Evolutionary conservation across 2,797 vertebrate species (phyloP).

Genomic region (Podarcis siculus): DNA sequence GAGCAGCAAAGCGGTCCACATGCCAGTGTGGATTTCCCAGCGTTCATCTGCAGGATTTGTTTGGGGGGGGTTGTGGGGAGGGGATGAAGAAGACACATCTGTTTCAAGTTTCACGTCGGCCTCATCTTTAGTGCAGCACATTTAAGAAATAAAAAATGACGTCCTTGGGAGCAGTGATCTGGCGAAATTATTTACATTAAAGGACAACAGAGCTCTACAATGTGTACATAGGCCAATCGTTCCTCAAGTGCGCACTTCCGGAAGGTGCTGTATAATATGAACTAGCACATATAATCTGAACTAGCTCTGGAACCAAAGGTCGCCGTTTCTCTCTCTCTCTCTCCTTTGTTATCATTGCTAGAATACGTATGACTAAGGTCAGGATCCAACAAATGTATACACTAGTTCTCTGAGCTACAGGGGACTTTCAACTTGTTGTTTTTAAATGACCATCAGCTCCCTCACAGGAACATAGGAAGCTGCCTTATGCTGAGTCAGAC

Average conservation of each 20-base stretch:
- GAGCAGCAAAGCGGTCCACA: conserved; percentile 1
- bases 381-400: neutral
- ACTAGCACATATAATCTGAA: conserved; percentile 32
- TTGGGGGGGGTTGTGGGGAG: neutral
- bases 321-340: neutral
- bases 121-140: conserved; percentile 17
- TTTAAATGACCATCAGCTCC: neutral
- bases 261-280: conserved; percentile 10
- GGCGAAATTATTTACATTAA: neutral
- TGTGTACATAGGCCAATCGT: conserved; percentile 6
- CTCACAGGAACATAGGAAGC: too few species aligned
- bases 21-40: conserved; percentile 50
- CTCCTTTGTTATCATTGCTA: neutral
- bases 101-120: conserved; percentile 3
- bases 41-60: neutral
- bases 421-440: neutral
- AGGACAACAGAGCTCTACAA: conserved; percentile 35
- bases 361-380: neutral
- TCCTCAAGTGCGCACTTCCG: conserved; percentile 43
- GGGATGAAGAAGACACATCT: neutral
- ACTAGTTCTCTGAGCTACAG: neutral
- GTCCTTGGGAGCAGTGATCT: conserved; percentile 7
- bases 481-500: too few species aligned
- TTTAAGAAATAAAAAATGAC: conserved; percentile 12
- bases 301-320: conserved; percentile 1